These are phyloP conservation scores for Phataginus tricuspis DNA, from an alignment of 2,797 vertebrate genomes.

Conservation along the genomic window DNA sequence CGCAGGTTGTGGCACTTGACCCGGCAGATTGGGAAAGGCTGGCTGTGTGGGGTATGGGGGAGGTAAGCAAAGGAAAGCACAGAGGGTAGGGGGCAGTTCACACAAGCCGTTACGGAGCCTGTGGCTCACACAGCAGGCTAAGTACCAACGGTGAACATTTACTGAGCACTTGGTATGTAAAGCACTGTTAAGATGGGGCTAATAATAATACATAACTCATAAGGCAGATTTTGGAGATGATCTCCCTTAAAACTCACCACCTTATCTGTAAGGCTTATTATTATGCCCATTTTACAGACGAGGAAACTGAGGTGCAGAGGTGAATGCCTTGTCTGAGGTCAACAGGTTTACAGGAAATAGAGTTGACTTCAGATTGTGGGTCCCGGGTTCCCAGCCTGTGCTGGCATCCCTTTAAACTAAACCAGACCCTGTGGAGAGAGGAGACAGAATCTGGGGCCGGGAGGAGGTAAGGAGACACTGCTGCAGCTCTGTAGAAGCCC, in stretches of 20 bases:
- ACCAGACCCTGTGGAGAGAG: background rate
- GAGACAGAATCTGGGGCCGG: background rate
- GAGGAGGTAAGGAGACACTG: accelerated
- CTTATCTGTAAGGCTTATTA: background rate
- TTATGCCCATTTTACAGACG: background rate
- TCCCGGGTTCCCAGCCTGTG: background rate
- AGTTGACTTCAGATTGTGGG: background rate
- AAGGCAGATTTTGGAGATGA: background rate
- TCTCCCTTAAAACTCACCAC: background rate
- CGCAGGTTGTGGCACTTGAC: background rate
- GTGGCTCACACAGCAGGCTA: background rate
- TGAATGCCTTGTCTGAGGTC: background rate
- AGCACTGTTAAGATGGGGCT: too few relatives aligned
- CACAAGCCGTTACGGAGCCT: accelerated
- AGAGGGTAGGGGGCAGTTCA: background rate
- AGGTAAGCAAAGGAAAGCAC: background rate
- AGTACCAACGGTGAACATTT: accelerated
- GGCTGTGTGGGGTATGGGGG: background rate
- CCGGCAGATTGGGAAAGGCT: background rate
- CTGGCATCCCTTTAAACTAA: background rate
- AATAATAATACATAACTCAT: accelerated
- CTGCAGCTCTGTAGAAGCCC: accelerated
- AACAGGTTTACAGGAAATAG: background rate
- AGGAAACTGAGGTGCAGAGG: background rate
- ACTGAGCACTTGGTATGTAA: background rate